Conservation (phyloP, 2,113 vertebrate genomes). For the Muntiacus muntjak region DNA sequence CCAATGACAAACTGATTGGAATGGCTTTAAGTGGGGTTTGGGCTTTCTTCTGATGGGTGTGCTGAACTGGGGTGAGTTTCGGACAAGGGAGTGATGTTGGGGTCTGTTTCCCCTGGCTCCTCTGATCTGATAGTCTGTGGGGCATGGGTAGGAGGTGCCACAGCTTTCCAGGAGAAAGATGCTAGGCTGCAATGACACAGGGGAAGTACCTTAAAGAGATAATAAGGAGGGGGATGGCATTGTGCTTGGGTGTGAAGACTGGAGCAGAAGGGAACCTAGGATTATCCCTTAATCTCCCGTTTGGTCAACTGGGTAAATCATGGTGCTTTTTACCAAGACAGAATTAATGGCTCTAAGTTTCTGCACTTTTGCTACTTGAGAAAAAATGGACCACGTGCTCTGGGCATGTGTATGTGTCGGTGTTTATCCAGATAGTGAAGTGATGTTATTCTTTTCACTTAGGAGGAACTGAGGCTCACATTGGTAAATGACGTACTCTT, state of each 20-base stretch:
- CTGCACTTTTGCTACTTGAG: not conserved
- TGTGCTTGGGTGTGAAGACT: not conserved
- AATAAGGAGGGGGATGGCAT: rapidly evolving
- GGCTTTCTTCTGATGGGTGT: not conserved
- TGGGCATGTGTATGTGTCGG: not conserved
- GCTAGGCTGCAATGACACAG: not conserved
- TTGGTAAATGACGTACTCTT: not conserved
- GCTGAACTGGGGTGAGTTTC: not conserved
- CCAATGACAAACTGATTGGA: not conserved
- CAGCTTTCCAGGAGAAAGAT: not conserved
- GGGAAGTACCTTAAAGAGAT: not conserved
- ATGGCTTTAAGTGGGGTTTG: not conserved
- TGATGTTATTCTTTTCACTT: not conserved
- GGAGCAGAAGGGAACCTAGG: not conserved
- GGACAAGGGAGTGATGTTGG: no score
- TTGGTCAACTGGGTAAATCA: not conserved
- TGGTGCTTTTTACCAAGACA: not conserved
- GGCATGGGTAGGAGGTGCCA: not conserved
- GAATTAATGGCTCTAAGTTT: not conserved
- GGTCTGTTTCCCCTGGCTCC: not conserved
- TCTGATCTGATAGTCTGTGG: not conserved
- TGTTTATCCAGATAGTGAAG: no score
- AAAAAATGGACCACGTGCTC: not conserved
- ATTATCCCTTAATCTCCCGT: not conserved
- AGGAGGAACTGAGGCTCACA: no score